Percentiles rank a stretch among this genome's conserved stretches.
Evolutionary conservation across 2,888 invertebrate species (phyloP).

Genomic region (Scaptomyza reducta): DNA sequence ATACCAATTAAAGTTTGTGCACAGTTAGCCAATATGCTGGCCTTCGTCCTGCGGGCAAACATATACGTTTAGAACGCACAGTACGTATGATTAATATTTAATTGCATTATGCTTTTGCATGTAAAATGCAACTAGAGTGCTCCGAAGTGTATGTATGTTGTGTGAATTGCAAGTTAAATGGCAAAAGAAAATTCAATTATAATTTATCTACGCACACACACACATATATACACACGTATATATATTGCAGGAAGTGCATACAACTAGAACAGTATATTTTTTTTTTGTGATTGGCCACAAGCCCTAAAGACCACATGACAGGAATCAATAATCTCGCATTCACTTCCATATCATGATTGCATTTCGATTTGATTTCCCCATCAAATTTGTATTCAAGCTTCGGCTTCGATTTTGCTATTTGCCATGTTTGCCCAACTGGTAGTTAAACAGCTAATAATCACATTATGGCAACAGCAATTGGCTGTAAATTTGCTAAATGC

Average conservation of each 20-base stretch:
- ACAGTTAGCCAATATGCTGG: conserved; percentile 36
- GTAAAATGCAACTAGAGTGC: conserved; percentile 43
- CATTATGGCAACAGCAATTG: conserved; percentile 1
- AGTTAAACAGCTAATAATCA: conserved; percentile 19
- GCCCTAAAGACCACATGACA: conserved; percentile 14
- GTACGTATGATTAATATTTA: conserved; percentile 75
- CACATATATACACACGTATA: no score
- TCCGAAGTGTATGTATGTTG: neutral
- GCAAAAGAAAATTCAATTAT: conserved; percentile 62
- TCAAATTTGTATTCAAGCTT: conserved; percentile 30
- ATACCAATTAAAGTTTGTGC: conserved; percentile 34
- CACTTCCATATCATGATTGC: conserved; percentile 28
- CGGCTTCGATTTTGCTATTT: neutral
- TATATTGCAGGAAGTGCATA: conserved; percentile 34
- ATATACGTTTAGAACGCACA: conserved; percentile 13
- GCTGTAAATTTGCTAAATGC: conserved; percentile 1
- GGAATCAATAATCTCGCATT: conserved; percentile 29
- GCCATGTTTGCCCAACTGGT: conserved; percentile 16
- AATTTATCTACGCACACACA: conserved; percentile 34
- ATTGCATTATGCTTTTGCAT: conserved; percentile 62
- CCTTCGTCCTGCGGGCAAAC: conserved; percentile 6
- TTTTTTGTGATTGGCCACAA: conserved; percentile 26
- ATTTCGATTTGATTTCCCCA: conserved; percentile 21
- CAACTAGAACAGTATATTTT: conserved; percentile 14
- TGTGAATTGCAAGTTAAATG: conserved; percentile 39